phyloP scores from a whole-genome alignment of 92 coral and sea anemone genomes.

The Umimayanthus chanpuru region DNA sequence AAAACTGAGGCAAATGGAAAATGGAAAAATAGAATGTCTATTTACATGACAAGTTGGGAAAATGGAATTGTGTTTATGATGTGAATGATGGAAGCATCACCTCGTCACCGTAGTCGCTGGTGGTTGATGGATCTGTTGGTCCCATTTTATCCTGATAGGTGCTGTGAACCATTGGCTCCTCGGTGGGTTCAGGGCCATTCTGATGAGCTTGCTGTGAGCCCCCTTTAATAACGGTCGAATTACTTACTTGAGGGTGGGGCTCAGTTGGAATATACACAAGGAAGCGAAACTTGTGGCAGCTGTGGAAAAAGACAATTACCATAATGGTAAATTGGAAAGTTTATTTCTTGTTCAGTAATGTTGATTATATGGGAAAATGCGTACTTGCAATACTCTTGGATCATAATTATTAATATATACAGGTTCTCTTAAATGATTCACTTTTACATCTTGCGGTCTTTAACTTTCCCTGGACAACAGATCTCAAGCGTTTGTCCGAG shows the following conservation, averaged over 20 bases:
- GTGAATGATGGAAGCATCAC: background rate
- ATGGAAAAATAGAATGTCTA: no score
- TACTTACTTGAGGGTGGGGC: background rate
- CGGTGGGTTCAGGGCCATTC: constrained; percentile 1
- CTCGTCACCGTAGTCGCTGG: background rate
- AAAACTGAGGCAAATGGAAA: no score
- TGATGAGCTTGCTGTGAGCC: background rate
- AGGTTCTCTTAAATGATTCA: no score
- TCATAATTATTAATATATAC: no score
- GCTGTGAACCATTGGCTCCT: background rate
- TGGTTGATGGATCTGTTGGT: background rate
- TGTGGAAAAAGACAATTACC: background rate
- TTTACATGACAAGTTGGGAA: no score
- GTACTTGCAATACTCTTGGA: no score
- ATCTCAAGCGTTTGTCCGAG: no score
- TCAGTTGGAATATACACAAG: constrained; percentile 14
- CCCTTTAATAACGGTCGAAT: background rate
- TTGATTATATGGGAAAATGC: no score
- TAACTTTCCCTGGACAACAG: no score
- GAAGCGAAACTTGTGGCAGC: constrained; percentile 30
- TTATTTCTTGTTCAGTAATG: background rate
- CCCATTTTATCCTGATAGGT: background rate
- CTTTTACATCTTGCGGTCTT: no score
- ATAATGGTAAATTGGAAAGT: background rate
- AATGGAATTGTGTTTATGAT: background rate